These are phyloP conservation scores for Macrotrachela quadricornifera DNA, from an alignment of 1,140 invertebrate species.

Conservation along the genomic window DNA sequence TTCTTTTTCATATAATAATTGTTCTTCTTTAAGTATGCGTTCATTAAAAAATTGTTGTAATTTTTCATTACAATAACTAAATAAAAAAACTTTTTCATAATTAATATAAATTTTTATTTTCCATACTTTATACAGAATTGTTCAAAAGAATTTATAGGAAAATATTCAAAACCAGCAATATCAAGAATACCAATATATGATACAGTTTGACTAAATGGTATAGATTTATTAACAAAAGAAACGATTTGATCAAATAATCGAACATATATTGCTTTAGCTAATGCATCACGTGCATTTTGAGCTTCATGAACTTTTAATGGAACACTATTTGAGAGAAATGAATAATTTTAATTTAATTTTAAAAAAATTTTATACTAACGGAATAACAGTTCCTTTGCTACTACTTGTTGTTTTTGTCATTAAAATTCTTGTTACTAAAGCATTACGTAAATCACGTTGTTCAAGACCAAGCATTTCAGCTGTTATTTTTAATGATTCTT, in stretches of 20 bases:
- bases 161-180: constrained; percentile 94
- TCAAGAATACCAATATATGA: constrained; percentile 83
- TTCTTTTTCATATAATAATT: constrained; percentile 75
- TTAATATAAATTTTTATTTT: too few species aligned
- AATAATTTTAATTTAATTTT: too few species aligned
- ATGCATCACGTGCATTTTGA: constrained; percentile 67
- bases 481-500: constrained; percentile 46
- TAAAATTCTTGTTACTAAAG: constrained; percentile 72
- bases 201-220: constrained; percentile 57
- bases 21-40: constrained; percentile 43
- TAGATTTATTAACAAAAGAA: constrained; percentile 63
- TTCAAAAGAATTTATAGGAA: constrained; percentile 73
- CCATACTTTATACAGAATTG: constrained; percentile 65
- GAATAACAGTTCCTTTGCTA: constrained; percentile 68
- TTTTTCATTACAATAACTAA: constrained; percentile 79
- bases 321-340: too few species aligned
- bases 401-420: constrained; percentile 55
- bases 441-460: constrained; percentile 54
- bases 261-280: constrained; percentile 85
- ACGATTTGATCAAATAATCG: constrained; percentile 88
- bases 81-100: too few species aligned
- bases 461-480: constrained; percentile 59
- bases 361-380: constrained; percentile 22
- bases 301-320: constrained; percentile 82
- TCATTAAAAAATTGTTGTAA: constrained; percentile 79